Evolutionary conservation across 2,888 invertebrate species (phyloP).

Genomic region (Ectemnius cavifrons): DNA sequence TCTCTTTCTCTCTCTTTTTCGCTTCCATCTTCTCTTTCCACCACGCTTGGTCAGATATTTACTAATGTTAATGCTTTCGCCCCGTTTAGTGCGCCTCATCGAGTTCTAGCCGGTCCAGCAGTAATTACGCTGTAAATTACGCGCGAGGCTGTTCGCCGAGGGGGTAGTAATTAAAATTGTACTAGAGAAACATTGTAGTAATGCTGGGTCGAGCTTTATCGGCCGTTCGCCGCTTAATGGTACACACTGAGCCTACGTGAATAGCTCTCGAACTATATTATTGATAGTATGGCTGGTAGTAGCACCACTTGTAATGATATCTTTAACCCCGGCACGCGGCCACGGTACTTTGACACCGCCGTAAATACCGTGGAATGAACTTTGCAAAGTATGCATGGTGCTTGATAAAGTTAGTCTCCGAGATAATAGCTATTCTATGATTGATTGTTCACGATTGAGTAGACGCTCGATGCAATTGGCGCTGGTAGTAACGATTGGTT

Average conservation of each 20-base stretch:
- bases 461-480: constrained; percentile 12
- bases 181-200: constrained; percentile 5
- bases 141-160: background rate
- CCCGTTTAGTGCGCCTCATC: constrained; percentile 17
- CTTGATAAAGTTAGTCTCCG: too few species aligned
- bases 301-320: too few species aligned
- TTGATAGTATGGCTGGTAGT: too few species aligned
- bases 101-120: constrained; percentile 7
- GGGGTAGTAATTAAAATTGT: constrained; percentile 4
- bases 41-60: constrained; percentile 15
- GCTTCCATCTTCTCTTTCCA: too few species aligned
- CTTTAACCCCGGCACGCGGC: too few species aligned
- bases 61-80: constrained; percentile 29
- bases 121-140: constrained; percentile 19
- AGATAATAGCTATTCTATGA: constrained; percentile 35
- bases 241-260: background rate
- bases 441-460: constrained; percentile 38
- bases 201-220: background rate
- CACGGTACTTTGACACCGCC: too few species aligned
- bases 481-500: background rate
- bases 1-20: too few species aligned
- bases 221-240: background rate
- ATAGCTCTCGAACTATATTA: too few species aligned
- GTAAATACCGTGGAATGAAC: too few species aligned
- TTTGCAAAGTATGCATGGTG: too few species aligned